Evolutionary conservation across 2,888 invertebrate species (phyloP).

Genomic region (Panzeria rudis): DNA sequence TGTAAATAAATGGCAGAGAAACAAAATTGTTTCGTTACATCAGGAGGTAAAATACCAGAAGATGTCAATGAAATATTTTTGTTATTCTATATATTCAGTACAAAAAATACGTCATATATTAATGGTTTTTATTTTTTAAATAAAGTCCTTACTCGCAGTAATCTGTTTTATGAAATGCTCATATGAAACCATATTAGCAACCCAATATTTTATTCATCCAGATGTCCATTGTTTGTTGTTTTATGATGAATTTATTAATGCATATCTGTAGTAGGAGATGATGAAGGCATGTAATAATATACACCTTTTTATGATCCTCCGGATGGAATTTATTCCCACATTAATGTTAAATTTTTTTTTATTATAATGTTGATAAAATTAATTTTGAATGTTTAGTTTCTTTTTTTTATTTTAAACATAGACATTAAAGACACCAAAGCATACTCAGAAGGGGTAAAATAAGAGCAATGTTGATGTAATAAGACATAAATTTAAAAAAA

Average conservation of each 20-base stretch:
- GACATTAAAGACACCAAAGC: no score
- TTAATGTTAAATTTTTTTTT: slow-evolving; percentile 22
- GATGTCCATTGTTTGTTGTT: slow-evolving; percentile 51
- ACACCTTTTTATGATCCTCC: slow-evolving; percentile 32
- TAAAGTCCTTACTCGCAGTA: neutral
- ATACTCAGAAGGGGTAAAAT: no score
- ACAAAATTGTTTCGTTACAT: slow-evolving; percentile 16
- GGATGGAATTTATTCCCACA: slow-evolving; percentile 44
- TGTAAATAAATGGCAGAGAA: slow-evolving; percentile 52
- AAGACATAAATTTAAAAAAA: no score
- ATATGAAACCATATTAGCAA: neutral
- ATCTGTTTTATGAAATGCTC: neutral
- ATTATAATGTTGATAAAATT: slow-evolving; percentile 48
- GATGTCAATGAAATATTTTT: slow-evolving; percentile 11
- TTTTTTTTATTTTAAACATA: no score
- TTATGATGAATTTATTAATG: slow-evolving; percentile 26
- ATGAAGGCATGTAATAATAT: slow-evolving; percentile 7
- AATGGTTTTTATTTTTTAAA: slow-evolving; percentile 19
- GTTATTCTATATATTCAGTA: neutral
- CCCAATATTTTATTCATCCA: slow-evolving; percentile 5
- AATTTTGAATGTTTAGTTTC: slow-evolving; percentile 7
- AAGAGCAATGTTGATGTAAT: no score
- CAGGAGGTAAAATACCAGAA: slow-evolving; percentile 6
- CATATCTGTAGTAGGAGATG: neutral
- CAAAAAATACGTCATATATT: slow-evolving; percentile 36